Evolutionary conservation across 2,888 invertebrate species (phyloP).

Genomic region (Archips xylosteana): DNA sequence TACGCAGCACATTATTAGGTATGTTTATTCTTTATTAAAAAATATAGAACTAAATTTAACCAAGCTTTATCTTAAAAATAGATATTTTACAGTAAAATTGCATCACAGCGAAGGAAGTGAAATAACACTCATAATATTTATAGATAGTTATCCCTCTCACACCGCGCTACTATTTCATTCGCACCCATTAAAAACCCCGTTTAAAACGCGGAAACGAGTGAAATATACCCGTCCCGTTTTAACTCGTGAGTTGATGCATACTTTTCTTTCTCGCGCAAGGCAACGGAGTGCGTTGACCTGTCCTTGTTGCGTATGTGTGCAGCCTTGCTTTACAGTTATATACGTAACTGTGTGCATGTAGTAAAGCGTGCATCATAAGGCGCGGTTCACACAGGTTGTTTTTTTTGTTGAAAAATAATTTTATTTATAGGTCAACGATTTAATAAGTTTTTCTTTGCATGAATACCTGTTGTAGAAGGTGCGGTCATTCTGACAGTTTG

Average conservation of each 20-base stretch:
- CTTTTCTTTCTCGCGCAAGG: slow-evolving; percentile 76
- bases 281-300: slow-evolving; percentile 85
- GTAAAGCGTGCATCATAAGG: slow-evolving; percentile 77
- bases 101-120: slow-evolving; percentile 85
- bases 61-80: slow-evolving; percentile 80
- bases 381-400: slow-evolving; percentile 66
- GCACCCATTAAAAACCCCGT: slow-evolving; percentile 64
- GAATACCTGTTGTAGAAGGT: slow-evolving; percentile 34
- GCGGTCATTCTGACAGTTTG: slow-evolving; percentile 21
- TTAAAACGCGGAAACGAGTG: slow-evolving; percentile 60
- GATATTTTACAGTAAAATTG: slow-evolving; percentile 72
- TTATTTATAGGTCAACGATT: slow-evolving; percentile 9
- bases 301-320: slow-evolving; percentile 83
- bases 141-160: slow-evolving; percentile 72
- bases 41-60: slow-evolving; percentile 47
- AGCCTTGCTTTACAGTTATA: slow-evolving; percentile 83
- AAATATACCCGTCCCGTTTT: slow-evolving; percentile 59
- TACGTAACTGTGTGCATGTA: slow-evolving; percentile 68
- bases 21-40: not conserved
- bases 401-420: slow-evolving; percentile 41
- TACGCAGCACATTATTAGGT: not conserved
- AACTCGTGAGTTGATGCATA: slow-evolving; percentile 56
- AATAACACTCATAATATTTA: slow-evolving; percentile 85
- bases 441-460: not conserved
- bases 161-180: slow-evolving; percentile 72